Conservation (phyloP, 2,797 vertebrate genomes). For the Myotis daubentonii region DNA sequence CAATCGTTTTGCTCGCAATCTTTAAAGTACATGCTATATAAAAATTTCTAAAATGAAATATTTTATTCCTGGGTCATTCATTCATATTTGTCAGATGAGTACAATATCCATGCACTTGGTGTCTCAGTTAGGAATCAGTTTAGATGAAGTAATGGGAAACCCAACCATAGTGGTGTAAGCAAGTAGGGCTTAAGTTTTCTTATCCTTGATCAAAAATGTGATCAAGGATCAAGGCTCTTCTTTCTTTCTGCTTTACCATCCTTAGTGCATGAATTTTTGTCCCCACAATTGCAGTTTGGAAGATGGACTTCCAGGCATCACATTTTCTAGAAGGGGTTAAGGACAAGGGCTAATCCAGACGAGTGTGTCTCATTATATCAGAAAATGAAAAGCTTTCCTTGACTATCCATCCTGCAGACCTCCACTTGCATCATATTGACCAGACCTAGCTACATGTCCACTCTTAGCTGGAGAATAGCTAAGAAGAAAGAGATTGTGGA, state of each 20-base stretch:
- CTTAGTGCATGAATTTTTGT: neutral
- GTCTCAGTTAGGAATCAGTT: constrained; percentile 20
- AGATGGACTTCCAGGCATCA: neutral
- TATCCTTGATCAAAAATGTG: neutral
- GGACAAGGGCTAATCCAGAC: neutral
- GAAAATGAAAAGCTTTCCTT: neutral
- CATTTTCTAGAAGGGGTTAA: neutral
- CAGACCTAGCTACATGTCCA: neutral
- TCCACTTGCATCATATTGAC: neutral
- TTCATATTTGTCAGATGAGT: neutral
- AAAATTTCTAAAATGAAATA: constrained; percentile 27
- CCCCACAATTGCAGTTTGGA: neutral
- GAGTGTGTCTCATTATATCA: neutral
- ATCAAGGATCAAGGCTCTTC: neutral
- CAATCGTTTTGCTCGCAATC: neutral
- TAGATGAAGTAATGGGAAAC: constrained; percentile 18
- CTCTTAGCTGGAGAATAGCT: neutral
- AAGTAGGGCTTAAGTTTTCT: neutral
- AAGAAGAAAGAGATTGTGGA: neutral
- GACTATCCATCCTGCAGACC: neutral
- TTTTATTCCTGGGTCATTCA: neutral
- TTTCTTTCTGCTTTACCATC: neutral
- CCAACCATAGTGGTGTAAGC: neutral
- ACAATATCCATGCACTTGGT: neutral
- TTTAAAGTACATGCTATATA: neutral